phyloP scores from a whole-genome alignment of 1,140 invertebrate species.

The Drosophila mayri region DNA sequence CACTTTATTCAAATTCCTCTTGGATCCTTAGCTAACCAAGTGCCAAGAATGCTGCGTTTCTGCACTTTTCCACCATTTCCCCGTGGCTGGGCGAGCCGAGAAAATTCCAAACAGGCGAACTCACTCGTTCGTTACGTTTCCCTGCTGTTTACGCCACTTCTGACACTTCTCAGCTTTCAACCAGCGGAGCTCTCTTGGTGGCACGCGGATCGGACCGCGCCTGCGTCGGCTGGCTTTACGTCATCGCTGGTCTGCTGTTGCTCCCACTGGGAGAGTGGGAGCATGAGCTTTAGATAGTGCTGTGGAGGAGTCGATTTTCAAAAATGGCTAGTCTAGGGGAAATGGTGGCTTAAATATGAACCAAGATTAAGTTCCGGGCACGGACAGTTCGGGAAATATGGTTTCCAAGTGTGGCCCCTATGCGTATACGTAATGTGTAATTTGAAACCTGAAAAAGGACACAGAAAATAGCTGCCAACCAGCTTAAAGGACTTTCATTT shows the following conservation, averaged over 20 bases:
- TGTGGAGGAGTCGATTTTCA: neutral
- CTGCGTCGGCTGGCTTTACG: slow-evolving; percentile 66
- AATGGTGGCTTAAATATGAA: no score
- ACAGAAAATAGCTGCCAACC: neutral
- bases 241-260: slow-evolving; percentile 59
- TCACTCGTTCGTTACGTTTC: slow-evolving; percentile 71
- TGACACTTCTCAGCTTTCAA: slow-evolving; percentile 69
- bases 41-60: slow-evolving; percentile 69
- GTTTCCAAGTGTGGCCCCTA: no score
- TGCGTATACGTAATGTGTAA: no score
- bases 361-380: no score
- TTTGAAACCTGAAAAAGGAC: neutral
- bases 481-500: neutral
- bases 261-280: slow-evolving; percentile 32
- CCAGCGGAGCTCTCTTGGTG: slow-evolving; percentile 23
- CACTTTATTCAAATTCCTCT: slow-evolving; percentile 11
- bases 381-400: no score
- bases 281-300: slow-evolving; percentile 20
- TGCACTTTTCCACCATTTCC: slow-evolving; percentile 59
- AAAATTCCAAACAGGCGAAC: slow-evolving; percentile 79
- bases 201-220: slow-evolving; percentile 34
- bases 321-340: neutral
- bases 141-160: slow-evolving; percentile 78
- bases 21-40: slow-evolving; percentile 46
- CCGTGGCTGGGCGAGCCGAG: slow-evolving; percentile 67